These are phyloP conservation scores for Yponomeuta evonymella DNA, from an alignment of 2,888 invertebrate species.

Conservation along the genomic window DNA sequence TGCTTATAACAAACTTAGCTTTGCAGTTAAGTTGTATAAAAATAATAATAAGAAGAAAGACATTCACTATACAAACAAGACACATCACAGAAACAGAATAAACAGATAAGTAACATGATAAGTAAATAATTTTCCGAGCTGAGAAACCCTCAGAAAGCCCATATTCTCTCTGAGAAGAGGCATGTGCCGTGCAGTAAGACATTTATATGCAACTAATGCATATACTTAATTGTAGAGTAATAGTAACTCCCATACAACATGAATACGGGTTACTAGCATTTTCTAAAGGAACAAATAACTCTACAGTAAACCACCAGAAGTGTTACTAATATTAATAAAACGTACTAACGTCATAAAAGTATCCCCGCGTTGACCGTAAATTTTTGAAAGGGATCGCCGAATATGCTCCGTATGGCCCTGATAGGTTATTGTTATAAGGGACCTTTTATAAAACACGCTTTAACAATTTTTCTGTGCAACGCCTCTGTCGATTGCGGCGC, in stretches of 20 bases:
- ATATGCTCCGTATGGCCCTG: slow-evolving; percentile 58
- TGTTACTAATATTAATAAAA: background rate
- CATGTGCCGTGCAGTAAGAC: too few species aligned
- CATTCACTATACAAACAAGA: too few species aligned
- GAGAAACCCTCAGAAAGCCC: too few species aligned
- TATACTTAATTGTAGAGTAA: too few species aligned
- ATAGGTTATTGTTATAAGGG: slow-evolving; percentile 71
- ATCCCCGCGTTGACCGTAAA: background rate
- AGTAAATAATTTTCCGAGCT: too few species aligned
- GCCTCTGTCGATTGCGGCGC: slow-evolving; percentile 5
- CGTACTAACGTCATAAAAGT: background rate
- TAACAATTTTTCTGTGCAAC: slow-evolving; percentile 24
- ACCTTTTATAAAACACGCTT: slow-evolving; percentile 38
- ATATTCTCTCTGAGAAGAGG: too few species aligned
- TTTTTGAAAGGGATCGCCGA: slow-evolving; percentile 3
- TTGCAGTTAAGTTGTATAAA: too few species aligned
- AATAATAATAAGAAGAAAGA: too few species aligned
- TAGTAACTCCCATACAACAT: background rate
- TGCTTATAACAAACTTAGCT: too few species aligned
- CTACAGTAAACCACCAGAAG: background rate
- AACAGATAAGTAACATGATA: too few species aligned
- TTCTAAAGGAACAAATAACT: background rate
- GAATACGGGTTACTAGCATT: background rate
- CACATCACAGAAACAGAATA: too few species aligned
- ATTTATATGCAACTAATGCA: too few species aligned